These are phyloP conservation scores for Boulengeromyrus knoepffleri DNA, from an alignment of 2,113 vertebrate genomes.

Conservation along the genomic window DNA sequence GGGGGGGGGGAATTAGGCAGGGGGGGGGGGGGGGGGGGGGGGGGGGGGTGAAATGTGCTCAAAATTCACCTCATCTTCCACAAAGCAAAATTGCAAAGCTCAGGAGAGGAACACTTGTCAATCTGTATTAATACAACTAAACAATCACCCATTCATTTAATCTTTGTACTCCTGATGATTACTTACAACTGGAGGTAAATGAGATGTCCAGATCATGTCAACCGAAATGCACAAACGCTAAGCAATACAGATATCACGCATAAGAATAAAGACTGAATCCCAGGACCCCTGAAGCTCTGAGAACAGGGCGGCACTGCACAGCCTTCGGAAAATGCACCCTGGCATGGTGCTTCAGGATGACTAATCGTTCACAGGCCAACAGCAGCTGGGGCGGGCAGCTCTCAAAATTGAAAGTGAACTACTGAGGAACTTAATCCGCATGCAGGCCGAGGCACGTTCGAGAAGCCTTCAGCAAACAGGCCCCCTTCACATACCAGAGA, in stretches of 20 bases:
- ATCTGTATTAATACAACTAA: background rate
- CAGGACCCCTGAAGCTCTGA: background rate
- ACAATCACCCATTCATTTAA: background rate
- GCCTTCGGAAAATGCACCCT: background rate
- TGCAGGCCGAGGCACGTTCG: background rate
- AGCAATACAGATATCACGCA: background rate
- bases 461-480: background rate
- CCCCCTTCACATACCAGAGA: background rate
- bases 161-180: background rate
- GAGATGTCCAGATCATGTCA: background rate
- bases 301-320: background rate
- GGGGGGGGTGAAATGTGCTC: background rate
- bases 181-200: background rate
- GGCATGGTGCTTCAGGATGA: background rate
- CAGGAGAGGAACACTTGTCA: background rate
- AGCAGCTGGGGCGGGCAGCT: background rate
- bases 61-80: background rate
- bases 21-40: too few species aligned
- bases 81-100: background rate
- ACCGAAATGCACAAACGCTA: background rate
- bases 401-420: background rate
- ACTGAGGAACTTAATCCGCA: background rate
- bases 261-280: background rate
- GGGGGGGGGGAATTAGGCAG: too few species aligned
- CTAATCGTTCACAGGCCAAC: background rate